Conservation (phyloP, 2,113 vertebrate species). For the Prolemur simus region DNA sequence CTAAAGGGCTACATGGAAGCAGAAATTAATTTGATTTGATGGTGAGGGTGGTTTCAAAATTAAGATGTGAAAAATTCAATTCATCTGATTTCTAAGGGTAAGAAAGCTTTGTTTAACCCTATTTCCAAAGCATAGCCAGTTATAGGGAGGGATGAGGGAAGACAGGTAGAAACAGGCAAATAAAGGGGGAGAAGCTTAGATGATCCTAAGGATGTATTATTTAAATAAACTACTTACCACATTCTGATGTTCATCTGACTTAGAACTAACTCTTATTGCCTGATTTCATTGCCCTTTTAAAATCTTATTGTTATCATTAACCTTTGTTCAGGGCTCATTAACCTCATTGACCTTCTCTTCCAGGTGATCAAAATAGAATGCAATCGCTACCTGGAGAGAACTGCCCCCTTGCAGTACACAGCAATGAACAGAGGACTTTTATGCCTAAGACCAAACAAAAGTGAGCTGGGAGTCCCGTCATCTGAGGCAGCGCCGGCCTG, state of each 20-base stretch:
- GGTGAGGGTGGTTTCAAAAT: neutral
- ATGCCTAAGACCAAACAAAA: neutral
- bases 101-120: neutral
- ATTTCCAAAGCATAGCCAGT: neutral
- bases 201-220: neutral
- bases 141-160: neutral
- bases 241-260: neutral
- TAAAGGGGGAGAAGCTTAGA: neutral
- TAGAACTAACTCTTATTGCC: neutral
- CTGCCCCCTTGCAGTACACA: no score
- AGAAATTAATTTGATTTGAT: neutral
- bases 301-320: neutral
- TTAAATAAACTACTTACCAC: neutral
- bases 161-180: neutral
- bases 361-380: neutral
- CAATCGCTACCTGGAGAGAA: neutral
- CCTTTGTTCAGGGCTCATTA: neutral
- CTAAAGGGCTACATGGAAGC: neutral
- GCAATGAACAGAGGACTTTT: neutral
- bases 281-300: neutral
- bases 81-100: neutral
- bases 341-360: neutral
- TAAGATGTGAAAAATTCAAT: neutral
- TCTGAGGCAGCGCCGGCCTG: neutral
- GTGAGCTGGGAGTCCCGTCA: neutral